phyloP scores from a whole-genome alignment of 2,113 vertebrate genomes.

The Centropus unirufus region DNA sequence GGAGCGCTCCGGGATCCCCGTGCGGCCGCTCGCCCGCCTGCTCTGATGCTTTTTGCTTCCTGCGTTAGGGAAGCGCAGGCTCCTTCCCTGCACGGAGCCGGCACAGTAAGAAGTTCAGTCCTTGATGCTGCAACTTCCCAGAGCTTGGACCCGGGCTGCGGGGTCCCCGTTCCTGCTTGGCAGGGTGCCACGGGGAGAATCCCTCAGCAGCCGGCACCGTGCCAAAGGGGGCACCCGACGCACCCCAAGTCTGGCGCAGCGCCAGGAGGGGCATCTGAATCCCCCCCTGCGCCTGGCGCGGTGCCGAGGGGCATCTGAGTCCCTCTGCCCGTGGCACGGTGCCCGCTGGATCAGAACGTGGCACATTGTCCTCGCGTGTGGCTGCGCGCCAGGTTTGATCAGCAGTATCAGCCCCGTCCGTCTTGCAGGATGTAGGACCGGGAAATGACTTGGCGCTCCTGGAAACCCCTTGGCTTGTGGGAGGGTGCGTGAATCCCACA shows the following conservation, averaged over 20 bases:
- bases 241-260: background rate
- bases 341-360: background rate
- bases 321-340: background rate
- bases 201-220: background rate
- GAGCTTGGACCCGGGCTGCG: background rate
- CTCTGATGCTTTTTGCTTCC: background rate
- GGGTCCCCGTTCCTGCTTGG: slow-evolving; percentile 16
- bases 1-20: background rate
- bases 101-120: background rate
- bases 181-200: slow-evolving; percentile 22
- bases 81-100: background rate
- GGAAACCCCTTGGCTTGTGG: background rate
- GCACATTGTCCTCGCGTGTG: slow-evolving; percentile 46
- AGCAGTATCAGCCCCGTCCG: background rate
- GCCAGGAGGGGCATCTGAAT: slow-evolving; percentile 55
- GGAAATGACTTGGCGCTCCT: background rate
- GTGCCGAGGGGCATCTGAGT: slow-evolving; percentile 54
- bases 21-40: background rate
- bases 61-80: fast-evolving
- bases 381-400: slow-evolving; percentile 64
- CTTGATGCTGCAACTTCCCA: background rate
- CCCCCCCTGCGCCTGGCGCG: background rate
- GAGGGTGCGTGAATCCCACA: background rate
- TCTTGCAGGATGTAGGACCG: background rate
- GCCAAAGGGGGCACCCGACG: slow-evolving; percentile 55